phyloP scores from a whole-genome alignment of 2,888 invertebrate species.

The Trichacis sp. region DNA sequence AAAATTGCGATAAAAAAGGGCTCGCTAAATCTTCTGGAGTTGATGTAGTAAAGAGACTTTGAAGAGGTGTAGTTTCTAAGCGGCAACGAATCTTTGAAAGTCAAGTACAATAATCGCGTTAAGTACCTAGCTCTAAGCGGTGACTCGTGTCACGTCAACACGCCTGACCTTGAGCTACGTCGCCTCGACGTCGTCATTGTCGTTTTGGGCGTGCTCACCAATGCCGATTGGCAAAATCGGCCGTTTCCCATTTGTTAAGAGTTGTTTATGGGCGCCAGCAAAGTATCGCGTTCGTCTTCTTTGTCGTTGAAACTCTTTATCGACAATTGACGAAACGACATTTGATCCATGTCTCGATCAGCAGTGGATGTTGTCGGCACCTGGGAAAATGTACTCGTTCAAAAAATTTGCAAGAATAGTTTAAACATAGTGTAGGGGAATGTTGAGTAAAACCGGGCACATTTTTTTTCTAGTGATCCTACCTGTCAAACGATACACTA shows the following conservation, averaged over 20 bases:
- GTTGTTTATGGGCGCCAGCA: constrained; percentile 55
- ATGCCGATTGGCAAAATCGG: constrained; percentile 47
- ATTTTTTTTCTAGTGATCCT: no score
- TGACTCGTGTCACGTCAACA: constrained; percentile 55
- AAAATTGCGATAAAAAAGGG: neutral
- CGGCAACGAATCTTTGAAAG: neutral
- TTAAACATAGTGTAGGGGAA: no score
- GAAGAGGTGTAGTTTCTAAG: neutral
- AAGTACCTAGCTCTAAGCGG: constrained; percentile 55
- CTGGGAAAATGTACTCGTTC: no score
- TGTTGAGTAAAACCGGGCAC: no score
- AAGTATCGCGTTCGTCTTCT: constrained; percentile 59
- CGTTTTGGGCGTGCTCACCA: constrained; percentile 26
- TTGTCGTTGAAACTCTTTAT: constrained; percentile 52
- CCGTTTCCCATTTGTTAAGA: constrained; percentile 63
- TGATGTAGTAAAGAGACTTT: neutral
- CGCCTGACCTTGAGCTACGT: constrained; percentile 47
- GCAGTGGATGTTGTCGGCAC: constrained; percentile 42
- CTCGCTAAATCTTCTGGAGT: neutral
- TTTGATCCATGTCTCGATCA: constrained; percentile 53
- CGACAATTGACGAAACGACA: constrained; percentile 48
- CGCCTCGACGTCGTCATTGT: constrained; percentile 33
- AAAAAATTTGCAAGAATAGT: no score
- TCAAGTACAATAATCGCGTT: constrained; percentile 2
- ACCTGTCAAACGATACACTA: no score